A percentile compares a stretch with the other conserved stretches of the same genome.
phyloP scores from a whole-genome alignment of 2,797 vertebrate genomes.

The Eospalax fontanierii region DNA sequence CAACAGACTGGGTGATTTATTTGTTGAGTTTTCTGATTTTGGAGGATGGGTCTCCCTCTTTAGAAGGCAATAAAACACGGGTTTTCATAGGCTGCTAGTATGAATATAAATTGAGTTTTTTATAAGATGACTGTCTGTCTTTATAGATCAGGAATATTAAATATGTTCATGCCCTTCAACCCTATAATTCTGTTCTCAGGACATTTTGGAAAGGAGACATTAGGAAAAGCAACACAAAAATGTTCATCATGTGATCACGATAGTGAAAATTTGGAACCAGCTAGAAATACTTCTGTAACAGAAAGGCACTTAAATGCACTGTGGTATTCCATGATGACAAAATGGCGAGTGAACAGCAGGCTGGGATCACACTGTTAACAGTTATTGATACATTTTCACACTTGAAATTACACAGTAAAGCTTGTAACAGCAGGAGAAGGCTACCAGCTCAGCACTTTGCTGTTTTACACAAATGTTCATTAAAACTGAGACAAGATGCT shows the following conservation, averaged over 20 bases:
- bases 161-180: neutral
- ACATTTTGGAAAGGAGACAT: conserved; percentile 15
- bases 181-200: neutral
- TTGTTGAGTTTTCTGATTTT: neutral
- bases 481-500: neutral
- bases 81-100: neutral
- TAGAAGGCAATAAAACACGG: neutral
- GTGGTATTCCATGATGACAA: neutral
- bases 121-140: neutral
- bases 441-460: neutral
- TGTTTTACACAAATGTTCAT: neutral
- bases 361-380: neutral
- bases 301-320: neutral
- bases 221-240: neutral
- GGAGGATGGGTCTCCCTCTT: neutral
- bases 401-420: neutral
- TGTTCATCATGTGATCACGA: neutral
- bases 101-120: neutral
- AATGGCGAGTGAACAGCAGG: neutral
- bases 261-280: neutral
- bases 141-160: neutral
- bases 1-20: conserved; percentile 1
- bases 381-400: neutral
- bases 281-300: neutral
- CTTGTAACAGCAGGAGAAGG: neutral